Base-by-base conservation (phyloP, 2,797 vertebrate species). In the Hipposideros larvatus region DNA sequence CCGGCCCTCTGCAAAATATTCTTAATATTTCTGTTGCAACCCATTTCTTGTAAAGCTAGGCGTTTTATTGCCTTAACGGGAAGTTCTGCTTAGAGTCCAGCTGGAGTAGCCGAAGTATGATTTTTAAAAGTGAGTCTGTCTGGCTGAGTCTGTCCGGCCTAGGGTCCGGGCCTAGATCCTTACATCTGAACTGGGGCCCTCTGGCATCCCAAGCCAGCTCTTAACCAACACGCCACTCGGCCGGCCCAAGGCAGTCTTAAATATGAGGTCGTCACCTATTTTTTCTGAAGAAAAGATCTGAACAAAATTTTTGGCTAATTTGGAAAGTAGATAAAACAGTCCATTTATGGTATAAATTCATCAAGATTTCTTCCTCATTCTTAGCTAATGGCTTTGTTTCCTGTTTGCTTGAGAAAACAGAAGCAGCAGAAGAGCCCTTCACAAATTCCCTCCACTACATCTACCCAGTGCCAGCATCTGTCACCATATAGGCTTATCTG, bases 221-320 rank as follows among this genome's bases (percentile, higher is more conserved):
- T 37, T 37, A 37, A 37, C 37, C 37, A 37, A 37, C 37, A 37
- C 37, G 37, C 37, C 37, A 37, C 37, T 37, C 37, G 37, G 37
- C 37, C 37, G 37, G 37, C 37, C 37, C 3, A 37, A 37, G 22
- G 31, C 31, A 34, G 0, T 68, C 41, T 68, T 57, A 75, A 74
- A 57, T 48, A 48, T 31, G 41, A 59, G 15, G 14, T 59, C 68
- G 22, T 89, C 18, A n/a, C 57, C 59, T 88, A 11, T 74, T 34
- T 89, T 80, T 83, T 78, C 68, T 75, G 37, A 74, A 89, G 70
- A 89, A 77, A 66, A 24, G 48, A 83, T 57, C 37, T 89, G 28
- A 74, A 31, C 41, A 55, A 68, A 74, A 37, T 57, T 46, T 71
- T 88, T 55, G 2, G 9, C 41, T 75, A 37, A 94, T 43, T 83